Evolutionary conservation across 1,140 invertebrate species (phyloP).

Genomic region (Latrodectus geometricus): DNA sequence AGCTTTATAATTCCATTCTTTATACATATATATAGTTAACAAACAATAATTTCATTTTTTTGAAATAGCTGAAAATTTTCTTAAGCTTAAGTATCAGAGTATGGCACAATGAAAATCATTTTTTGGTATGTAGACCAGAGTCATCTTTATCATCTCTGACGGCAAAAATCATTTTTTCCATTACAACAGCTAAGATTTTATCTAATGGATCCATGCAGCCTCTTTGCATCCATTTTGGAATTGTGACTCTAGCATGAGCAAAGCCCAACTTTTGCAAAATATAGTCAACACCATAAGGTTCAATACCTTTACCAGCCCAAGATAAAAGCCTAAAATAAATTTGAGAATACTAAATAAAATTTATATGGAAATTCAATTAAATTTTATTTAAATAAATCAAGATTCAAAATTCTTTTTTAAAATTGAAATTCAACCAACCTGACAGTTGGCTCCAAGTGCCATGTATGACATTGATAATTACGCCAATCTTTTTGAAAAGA

Average conservation of each 20-base stretch:
- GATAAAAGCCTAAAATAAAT: conserved; percentile 79
- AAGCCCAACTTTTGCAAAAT: conserved; percentile 97
- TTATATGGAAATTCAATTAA: too few species aligned
- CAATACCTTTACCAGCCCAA: conserved; percentile 96
- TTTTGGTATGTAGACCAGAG: conserved; percentile 8
- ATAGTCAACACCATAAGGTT: conserved; percentile 97
- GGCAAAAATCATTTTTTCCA: conserved; percentile 68
- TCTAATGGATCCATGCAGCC: conserved; percentile 97
- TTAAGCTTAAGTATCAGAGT: too few species aligned
- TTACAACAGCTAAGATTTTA: conserved; percentile 76
- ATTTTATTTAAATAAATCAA: too few species aligned
- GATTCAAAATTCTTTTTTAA: neutral
- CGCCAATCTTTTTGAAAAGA: conserved; percentile 85
- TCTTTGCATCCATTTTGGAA: conserved; percentile 98
- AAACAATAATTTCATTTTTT: too few species aligned
- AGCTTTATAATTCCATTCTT: too few species aligned
- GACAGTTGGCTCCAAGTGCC: conserved; percentile 98
- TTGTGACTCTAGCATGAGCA: conserved; percentile 94
- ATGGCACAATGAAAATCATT: neutral
- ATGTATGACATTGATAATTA: conserved; percentile 93
- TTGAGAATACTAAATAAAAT: too few species aligned
- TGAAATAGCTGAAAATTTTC: too few species aligned
- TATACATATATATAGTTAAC: too few species aligned
- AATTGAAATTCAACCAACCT: conserved; percentile 73
- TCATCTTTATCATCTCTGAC: conserved; percentile 63